Percentiles rank a stretch among this genome's conserved stretches.
These are phyloP conservation scores for Epicauta chinensis DNA, from an alignment of 1,140 invertebrate species.

Conservation along the genomic window DNA sequence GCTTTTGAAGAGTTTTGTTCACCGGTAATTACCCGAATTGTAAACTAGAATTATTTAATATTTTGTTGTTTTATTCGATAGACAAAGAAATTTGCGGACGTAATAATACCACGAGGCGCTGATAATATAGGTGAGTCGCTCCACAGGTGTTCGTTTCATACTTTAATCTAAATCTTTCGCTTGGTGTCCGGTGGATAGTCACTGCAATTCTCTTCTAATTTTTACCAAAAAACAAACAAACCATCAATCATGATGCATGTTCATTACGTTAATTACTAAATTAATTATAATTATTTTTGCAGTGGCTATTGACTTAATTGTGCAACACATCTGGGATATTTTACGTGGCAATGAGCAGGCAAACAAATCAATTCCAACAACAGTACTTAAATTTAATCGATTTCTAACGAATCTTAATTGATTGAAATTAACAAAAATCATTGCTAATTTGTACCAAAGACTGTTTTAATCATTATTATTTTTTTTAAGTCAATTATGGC, in stretches of 20 bases:
- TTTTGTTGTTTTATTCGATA: conserved; percentile 45
- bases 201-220: conserved; percentile 30
- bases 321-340: conserved; percentile 96
- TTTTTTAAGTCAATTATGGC: neutral
- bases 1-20: conserved; percentile 99
- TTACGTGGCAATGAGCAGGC: conserved; percentile 52
- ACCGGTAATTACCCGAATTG: conserved; percentile 80
- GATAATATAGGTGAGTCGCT: conserved; percentile 84
- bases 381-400: neutral
- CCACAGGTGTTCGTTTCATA: no score
- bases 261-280: neutral
- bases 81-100: conserved; percentile 99
- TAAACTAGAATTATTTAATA: no score
- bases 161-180: no score
- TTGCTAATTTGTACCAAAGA: neutral
- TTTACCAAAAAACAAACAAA: neutral
- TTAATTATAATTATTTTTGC: conserved; percentile 50
- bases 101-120: conserved; percentile 95
- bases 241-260: conserved; percentile 3
- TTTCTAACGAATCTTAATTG: neutral
- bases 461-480: neutral
- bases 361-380: conserved; percentile 16
- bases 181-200: conserved; percentile 32
- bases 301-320: conserved; percentile 99
- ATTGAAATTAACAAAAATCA: neutral